Base-by-base conservation (phyloP, 2,888 invertebrate genomes). In the Erynnis tages region DNA sequence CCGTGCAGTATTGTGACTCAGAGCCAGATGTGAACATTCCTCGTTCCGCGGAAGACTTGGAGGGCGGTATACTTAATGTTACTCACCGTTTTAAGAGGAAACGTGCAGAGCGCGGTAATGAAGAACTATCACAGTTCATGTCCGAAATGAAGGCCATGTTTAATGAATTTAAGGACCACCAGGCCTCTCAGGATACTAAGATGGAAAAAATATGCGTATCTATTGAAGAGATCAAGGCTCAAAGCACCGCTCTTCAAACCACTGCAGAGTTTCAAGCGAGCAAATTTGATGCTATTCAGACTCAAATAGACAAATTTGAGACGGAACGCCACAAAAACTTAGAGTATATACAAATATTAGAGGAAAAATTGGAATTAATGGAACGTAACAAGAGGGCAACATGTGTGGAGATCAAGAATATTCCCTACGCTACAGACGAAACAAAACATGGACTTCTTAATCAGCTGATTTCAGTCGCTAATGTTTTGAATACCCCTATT, bases 191-290 rank as follows among this genome's bases (percentile, higher is more conserved):
- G n/a, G 47, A 37, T n/a, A 2, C 37, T 4, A 47, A 47, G 19
- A 47, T 47, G 37, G 47, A 47, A 37, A 37, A 47, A 25, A 47
- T 37, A 2, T 37, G 27, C 38, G 10, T 32, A 8, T 38, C 40
- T 8, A 14, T 48, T 40, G 48, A 48, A 7, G 40, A 48, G 30
- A 48, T 38, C 21, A 48, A 19, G n/a, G 17, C 38, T 3, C 38
- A 48, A 29, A 48, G 25, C 19, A 7, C 6, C 16, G 17, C 13
- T 19, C 7, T 40, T 6, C 40, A 48, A 38, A 21, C 10, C 1
- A 38, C 29, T 2, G 29, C 30, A 4, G 47, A 48, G 6, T 48
- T 38, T 13, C 47, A 38, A 8, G 19, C 27, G 4, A 38, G 19
- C 6, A 37, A 37, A 48, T 48, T 48, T 10, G 47, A 48, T 2